Conservation (phyloP, 2,797 vertebrate genomes). For the Dryobates pubescens region DNA sequence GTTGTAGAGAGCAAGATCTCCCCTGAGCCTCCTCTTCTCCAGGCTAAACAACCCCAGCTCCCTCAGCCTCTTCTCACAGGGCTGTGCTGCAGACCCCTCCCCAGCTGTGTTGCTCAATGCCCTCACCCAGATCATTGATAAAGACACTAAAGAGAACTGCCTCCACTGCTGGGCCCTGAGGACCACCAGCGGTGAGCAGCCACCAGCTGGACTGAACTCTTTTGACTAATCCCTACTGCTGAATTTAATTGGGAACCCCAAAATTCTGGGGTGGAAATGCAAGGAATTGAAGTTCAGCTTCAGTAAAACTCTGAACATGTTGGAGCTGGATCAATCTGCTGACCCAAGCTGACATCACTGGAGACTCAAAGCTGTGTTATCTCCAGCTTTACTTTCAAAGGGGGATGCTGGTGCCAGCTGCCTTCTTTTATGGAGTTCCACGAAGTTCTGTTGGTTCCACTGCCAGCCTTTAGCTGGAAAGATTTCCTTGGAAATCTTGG, state of each 20-base stretch:
- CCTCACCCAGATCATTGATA: no score
- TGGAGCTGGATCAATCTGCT: neutral
- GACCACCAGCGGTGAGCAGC: no score
- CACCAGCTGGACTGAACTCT: no score
- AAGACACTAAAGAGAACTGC: no score
- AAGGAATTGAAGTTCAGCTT: neutral
- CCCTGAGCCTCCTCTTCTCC: no score
- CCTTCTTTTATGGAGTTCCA: neutral
- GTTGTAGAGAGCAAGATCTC: no score
- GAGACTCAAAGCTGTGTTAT: neutral
- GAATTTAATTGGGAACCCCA: neutral
- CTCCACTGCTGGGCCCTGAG: no score
- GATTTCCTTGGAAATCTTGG: conserved; percentile 9
- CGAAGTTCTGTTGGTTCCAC: neutral
- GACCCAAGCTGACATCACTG: neutral
- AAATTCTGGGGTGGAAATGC: neutral
- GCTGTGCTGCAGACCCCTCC: no score
- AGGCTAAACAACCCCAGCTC: no score
- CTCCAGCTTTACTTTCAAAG: neutral
- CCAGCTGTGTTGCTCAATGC: no score
- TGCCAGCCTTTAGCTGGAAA: neutral
- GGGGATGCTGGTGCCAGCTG: neutral
- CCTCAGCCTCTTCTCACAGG: no score
- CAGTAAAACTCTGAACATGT: neutral
- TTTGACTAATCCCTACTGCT: neutral